Evolutionary conservation across 2,797 vertebrate genomes (phyloP).

Genomic region (Acanthiza pusilla): DNA sequence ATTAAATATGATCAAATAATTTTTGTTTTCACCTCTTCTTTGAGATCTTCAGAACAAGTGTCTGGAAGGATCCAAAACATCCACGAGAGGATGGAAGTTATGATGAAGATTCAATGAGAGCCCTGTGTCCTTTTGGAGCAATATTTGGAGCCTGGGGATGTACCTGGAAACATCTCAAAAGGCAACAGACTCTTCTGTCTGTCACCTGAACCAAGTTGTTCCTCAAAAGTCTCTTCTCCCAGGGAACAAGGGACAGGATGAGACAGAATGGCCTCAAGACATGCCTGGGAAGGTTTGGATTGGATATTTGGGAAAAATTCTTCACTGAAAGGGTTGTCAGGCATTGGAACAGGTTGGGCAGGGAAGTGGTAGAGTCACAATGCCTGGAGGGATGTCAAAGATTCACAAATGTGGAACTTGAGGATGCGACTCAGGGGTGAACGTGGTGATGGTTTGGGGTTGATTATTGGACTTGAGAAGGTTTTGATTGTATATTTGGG

Average conservation of each 20-base stretch:
- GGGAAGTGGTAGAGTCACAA: neutral
- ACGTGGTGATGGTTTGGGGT: neutral
- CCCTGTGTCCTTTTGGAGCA: neutral
- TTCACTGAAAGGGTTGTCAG: neutral
- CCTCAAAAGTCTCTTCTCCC: neutral
- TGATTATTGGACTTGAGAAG: no score
- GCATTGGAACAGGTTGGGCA: neutral
- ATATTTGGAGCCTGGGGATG: neutral
- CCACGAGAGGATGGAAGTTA: neutral
- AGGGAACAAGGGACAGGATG: neutral
- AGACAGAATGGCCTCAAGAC: neutral
- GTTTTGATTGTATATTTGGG: no score
- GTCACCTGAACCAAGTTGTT: neutral
- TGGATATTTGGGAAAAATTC: neutral
- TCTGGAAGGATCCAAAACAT: neutral
- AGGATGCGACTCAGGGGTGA: neutral
- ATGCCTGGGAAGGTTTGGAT: neutral
- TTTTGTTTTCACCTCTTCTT: neutral
- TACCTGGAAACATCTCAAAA: neutral
- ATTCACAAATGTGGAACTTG: neutral
- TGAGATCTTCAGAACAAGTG: neutral
- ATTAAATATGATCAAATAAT: neutral
- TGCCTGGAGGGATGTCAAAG: rapidly evolving
- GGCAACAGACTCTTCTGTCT: neutral
- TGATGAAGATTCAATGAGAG: neutral